Evolutionary conservation across 2,113 vertebrate species (phyloP), one percentile per base, ranked within the genome.

Genomic region (Colistium nudipinnis): DNA sequence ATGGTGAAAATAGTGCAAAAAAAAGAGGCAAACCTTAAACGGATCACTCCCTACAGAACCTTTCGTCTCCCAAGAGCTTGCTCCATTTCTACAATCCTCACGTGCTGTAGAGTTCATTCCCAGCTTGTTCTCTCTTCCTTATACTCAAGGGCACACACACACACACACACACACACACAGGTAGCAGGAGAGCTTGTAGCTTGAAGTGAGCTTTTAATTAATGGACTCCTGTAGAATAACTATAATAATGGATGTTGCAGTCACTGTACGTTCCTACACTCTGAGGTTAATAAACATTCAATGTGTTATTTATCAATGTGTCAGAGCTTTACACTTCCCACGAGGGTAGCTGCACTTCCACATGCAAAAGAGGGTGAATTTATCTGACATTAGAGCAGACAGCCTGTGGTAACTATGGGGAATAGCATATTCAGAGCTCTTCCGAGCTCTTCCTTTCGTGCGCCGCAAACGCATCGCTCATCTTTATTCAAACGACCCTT

Each of bases 401-500:
- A 1, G 57, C 9, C 0, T 43, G 54, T 16, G 30, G 27, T 20
- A 61, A 36, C 56, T 54, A 12, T 51, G 47, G 45, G 10, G 38
- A 59, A 74, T 38, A 65, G 76, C 39, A 11, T 44, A 22, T 55
- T 59, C 64, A 47, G 6, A 12, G 70, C 47, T 67, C 65, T 56
- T 30, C 30, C 25, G 31, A 65, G 59, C n/a, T 8, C n/a, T 8
- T 7, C 30, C 73, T 86, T 82, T 85, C 62, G 78, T 70, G 45
- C 78, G n/a, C 33, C 30, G 7, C 19, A 17, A 25, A 56, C 67
- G 8, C 16, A 3, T 14, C 17, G 47, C 73, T 82, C 76, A 77
- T 89, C 70, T 86, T 55, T 83, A 83, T 84, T 89, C 76, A 75
- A 70, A 47, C 0, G 0, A 1, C 16, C 24, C 47, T 52, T 78